Evolutionary conservation across 2,797 vertebrate genomes (phyloP), one percentile per base, ranked within the genome.

Genomic region (Streptopelia turtur): DNA sequence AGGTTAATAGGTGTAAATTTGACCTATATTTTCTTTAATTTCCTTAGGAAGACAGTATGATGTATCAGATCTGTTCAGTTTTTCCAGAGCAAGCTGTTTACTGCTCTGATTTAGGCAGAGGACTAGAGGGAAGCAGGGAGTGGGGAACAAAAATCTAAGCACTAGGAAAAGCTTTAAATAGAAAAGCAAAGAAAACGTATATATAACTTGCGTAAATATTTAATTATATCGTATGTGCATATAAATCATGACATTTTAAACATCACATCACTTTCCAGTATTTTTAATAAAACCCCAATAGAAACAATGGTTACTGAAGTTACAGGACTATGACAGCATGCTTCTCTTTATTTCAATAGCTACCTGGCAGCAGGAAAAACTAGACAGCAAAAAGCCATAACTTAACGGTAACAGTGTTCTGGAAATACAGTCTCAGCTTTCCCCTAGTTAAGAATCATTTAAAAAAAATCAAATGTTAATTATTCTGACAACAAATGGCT

Each of bases 401-500:
- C 41, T 78, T 93, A 89, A 72, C 8, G 87, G 28, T 56, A 87
- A 87, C 31, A 59, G 25, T 24, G 17, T 45, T 82, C 80, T 90
- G 23, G 31, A 68, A 93, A 76, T 28, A 84, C 1, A 3, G 16
- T 39, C 53, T 88, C 56, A 77, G 55, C 50, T 82, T 92, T 90
- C 47, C 27, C 17, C 47, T 70, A 79, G 68, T 72, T 81, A 87
- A 47, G 31, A 81, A 23, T 9, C 10, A 61, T 57, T 41, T 5
- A 33, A 37, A 60, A 37, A 33, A 80, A 84, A 88, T 76, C 10
- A 88, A 88, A 53, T n/a, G 18, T 55, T 83, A 85, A 76, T 95
- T 95, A 86, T 81, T 90, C 80, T 74, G 69, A 90, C 70, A 94
- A 95, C 35, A 94, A 94, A 90, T 41, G 27, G 47, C 59, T 87